Evolutionary conservation across 2,888 invertebrate species (phyloP).

Genomic region (Poecilobothrus nobilitatus): DNA sequence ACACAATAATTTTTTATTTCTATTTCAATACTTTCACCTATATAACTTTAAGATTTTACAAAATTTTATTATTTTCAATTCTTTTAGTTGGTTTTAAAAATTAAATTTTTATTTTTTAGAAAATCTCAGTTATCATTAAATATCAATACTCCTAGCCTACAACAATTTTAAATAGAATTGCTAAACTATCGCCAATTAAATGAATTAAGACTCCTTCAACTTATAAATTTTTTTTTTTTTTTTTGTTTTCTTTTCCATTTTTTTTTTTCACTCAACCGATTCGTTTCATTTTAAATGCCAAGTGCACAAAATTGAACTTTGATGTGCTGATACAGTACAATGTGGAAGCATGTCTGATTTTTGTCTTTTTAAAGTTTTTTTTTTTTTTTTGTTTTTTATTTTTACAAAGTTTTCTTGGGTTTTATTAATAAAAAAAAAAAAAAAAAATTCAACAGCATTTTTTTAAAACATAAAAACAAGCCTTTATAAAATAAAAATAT

Average conservation of each 20-base stretch:
- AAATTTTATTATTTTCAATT: too few species aligned
- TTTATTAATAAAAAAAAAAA: not conserved
- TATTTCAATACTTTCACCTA: too few species aligned
- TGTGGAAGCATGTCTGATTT: conserved; percentile 4
- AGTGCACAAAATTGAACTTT: conserved; percentile 1
- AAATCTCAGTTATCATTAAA: too few species aligned
- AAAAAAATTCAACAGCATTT: not conserved
- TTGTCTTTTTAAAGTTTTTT: not conserved
- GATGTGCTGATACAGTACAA: not conserved
- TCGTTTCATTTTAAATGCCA: not conserved
- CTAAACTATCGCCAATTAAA: conserved; percentile 2
- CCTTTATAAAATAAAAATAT: too few species aligned
- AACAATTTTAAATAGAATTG: not conserved
- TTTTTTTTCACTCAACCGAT: not conserved
- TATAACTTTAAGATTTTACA: too few species aligned
- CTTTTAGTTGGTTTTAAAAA: too few species aligned
- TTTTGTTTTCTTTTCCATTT: not conserved
- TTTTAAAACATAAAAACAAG: not conserved
- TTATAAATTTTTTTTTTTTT: not conserved
- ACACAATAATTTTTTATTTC: too few species aligned
- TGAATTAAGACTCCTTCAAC: not conserved
- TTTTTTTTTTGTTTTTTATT: not conserved
- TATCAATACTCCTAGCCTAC: too few species aligned
- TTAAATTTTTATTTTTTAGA: too few species aligned
- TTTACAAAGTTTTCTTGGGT: not conserved